Conservation (phyloP, 2,113 vertebrate genomes). For the Neotragus moschatus region DNA sequence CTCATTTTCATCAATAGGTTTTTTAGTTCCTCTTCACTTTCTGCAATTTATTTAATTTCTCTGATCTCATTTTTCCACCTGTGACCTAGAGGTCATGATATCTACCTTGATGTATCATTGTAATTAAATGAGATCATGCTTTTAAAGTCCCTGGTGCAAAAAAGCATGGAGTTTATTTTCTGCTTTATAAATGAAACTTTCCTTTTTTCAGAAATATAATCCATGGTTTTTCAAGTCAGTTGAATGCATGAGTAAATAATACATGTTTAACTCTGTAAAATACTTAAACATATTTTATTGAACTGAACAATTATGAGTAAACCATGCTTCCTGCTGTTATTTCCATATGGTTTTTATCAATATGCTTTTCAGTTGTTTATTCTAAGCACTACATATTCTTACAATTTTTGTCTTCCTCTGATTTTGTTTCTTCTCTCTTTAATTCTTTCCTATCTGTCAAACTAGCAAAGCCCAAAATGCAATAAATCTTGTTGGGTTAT, state of each 20-base stretch:
- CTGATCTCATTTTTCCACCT: constrained; percentile 11
- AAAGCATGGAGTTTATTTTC: neutral
- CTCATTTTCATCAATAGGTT: no score
- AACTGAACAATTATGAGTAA: neutral
- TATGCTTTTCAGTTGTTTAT: neutral
- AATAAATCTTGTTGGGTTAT: neutral
- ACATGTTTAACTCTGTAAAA: neutral
- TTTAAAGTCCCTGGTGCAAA: neutral
- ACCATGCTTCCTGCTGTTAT: neutral
- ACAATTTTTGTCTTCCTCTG: neutral
- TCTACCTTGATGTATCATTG: neutral
- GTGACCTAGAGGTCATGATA: neutral
- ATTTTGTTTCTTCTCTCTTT: neutral
- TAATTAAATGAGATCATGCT: neutral
- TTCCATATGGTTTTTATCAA: neutral
- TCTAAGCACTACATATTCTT: neutral
- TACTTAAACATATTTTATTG: constrained; percentile 21
- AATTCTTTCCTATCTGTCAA: neutral
- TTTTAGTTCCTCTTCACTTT: no score
- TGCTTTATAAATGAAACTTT: neutral
- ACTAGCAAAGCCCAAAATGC: fast-evolving
- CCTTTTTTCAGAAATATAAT: neutral
- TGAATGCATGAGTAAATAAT: neutral
- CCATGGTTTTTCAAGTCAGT: neutral
- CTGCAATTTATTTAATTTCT: neutral